A percentile compares a stretch with the other conserved stretches of the same genome.
Evolutionary conservation across 92 coral and sea anemone species (phyloP).

Genomic region (Isaurus tuberculatus): DNA sequence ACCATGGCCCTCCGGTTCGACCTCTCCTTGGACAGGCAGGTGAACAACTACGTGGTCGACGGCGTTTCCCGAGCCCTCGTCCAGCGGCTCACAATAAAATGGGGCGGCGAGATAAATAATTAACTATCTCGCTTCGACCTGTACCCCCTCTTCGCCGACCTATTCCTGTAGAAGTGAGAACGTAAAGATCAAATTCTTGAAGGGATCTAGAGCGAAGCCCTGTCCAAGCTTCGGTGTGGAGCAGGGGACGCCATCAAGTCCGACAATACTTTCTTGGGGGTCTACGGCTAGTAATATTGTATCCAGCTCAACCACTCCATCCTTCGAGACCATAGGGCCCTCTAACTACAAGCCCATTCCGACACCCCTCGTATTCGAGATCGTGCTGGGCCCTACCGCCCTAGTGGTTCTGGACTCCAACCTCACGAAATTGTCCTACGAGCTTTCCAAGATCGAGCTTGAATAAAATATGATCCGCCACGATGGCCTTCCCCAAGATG

Average conservation of each 20-base stretch:
- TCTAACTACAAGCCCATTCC: not conserved
- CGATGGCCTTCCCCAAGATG: not conserved
- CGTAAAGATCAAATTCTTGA: not conserved
- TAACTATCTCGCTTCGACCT: too few species aligned
- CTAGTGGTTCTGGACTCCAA: not conserved
- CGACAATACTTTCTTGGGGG: not conserved
- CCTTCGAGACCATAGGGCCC: not conserved
- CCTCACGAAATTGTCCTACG: not conserved
- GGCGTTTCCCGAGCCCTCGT: too few species aligned
- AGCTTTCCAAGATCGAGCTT: not conserved
- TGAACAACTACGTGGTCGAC: too few species aligned
- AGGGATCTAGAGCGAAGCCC: not conserved
- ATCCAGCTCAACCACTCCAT: not conserved
- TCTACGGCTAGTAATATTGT: not conserved
- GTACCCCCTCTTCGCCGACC: too few species aligned
- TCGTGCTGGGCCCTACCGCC: not conserved
- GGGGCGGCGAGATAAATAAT: too few species aligned
- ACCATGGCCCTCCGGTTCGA: too few species aligned
- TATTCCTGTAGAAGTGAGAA: not conserved
- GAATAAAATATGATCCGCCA: not conserved
- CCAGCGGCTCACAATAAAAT: too few species aligned
- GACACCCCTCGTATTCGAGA: not conserved
- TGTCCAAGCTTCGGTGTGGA: not conserved
- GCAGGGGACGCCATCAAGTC: not conserved
- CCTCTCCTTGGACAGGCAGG: too few species aligned